Conservation (phyloP, 2,113 vertebrate species). For the Gnathonemus longibarbis region DNA sequence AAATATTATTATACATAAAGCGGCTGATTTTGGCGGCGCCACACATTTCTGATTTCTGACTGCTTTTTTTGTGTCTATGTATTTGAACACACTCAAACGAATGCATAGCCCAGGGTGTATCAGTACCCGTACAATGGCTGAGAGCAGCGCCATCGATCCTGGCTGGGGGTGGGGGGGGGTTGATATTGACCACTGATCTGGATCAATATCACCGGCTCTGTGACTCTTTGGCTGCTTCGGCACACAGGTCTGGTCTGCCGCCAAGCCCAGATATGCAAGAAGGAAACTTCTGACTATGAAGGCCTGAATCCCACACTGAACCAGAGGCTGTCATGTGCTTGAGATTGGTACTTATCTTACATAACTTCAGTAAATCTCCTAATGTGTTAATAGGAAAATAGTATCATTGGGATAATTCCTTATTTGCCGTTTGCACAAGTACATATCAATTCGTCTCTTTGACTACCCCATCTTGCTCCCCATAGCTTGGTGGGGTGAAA, state of each 20-base stretch:
- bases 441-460: not conserved
- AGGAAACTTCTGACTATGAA: not conserved
- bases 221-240: not conserved
- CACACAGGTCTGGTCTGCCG: not conserved
- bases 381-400: not conserved
- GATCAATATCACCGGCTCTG: not conserved
- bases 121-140: not conserved
- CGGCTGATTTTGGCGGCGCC: not conserved
- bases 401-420: not conserved
- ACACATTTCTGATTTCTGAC: not conserved
- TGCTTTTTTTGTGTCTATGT: not conserved
- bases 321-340: not conserved
- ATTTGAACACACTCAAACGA: no score
- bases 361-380: not conserved
- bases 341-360: not conserved
- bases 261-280: not conserved
- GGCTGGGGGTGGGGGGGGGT: no score
- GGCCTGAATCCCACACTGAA: not conserved
- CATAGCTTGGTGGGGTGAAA: not conserved
- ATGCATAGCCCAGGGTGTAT: not conserved
- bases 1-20: not conserved
- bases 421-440: not conserved
- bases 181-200: not conserved
- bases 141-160: not conserved
- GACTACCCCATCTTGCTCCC: not conserved